Percentiles rank a stretch among this genome's conserved stretches.
Evolutionary conservation across 2,888 invertebrate species (phyloP).

Genomic region (Lydus trimaculatus): DNA sequence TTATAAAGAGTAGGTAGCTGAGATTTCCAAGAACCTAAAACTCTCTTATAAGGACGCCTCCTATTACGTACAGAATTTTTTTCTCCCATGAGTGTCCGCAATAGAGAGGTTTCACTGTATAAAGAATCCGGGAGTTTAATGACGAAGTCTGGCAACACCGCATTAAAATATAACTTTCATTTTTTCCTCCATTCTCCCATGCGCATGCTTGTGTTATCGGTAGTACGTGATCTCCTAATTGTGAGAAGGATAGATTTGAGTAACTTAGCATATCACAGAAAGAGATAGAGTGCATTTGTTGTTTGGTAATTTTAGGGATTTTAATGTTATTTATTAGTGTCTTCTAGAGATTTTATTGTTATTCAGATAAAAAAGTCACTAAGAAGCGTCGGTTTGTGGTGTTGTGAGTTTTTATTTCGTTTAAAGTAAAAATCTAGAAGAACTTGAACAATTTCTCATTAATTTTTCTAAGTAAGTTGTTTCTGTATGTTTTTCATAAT

Average conservation of each 20-base stretch:
- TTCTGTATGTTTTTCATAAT: neutral
- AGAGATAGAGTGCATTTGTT: neutral
- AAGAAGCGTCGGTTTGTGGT: neutral
- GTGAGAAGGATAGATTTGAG: neutral
- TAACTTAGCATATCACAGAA: neutral
- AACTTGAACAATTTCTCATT: neutral
- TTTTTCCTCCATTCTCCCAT: too few relatives aligned
- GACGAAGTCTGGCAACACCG: too few relatives aligned
- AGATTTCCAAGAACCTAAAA: too few relatives aligned
- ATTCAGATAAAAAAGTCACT: neutral
- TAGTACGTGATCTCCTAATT: too few relatives aligned
- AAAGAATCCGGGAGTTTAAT: too few relatives aligned
- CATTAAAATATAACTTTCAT: too few relatives aligned
- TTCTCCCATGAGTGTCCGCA: too few relatives aligned
- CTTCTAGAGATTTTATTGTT: neutral
- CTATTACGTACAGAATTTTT: too few relatives aligned
- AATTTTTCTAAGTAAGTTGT: neutral
- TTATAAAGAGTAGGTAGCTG: too few relatives aligned
- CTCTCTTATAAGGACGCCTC: too few relatives aligned
- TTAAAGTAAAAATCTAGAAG: neutral
- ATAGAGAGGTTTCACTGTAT: too few relatives aligned
- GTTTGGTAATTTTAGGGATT: neutral
- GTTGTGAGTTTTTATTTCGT: neutral
- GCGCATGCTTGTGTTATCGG: too few relatives aligned
- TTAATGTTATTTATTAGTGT: neutral